phyloP scores from a whole-genome alignment of 2,113 vertebrate genomes.

The Orientallactaga bullata region DNA sequence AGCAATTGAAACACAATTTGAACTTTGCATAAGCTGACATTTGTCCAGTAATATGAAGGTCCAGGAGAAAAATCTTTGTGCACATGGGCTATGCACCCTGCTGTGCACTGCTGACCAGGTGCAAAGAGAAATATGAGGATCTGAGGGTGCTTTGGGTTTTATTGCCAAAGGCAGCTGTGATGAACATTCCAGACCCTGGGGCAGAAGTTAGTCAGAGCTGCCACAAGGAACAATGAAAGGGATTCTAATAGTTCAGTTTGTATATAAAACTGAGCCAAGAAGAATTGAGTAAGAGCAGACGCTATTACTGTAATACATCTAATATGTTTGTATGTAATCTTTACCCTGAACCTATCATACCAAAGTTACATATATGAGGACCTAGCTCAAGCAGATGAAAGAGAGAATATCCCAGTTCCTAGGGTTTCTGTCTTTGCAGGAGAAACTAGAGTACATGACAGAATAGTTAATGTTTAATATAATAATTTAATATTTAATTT shows the following conservation, averaged over 20 bases:
- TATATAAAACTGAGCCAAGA: slow-evolving; percentile 77
- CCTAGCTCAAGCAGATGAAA: slow-evolving; percentile 6
- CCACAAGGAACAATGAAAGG: slow-evolving; percentile 78
- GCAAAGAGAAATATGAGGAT: slow-evolving; percentile 67
- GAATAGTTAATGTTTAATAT: slow-evolving; percentile 17
- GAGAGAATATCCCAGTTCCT: background rate
- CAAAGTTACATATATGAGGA: slow-evolving; percentile 60
- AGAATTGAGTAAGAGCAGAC: slow-evolving; percentile 67
- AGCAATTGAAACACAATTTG: slow-evolving; percentile 14
- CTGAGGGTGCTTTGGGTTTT: slow-evolving; percentile 68
- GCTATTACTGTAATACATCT: slow-evolving; percentile 69
- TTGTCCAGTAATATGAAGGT: background rate
- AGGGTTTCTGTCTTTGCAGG: slow-evolving; percentile 30
- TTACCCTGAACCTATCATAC: slow-evolving; percentile 61
- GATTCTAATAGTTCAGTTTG: slow-evolving; percentile 70
- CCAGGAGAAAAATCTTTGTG: background rate
- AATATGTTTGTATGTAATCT: slow-evolving; percentile 74
- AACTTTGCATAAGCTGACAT: background rate
- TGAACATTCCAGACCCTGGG: slow-evolving; percentile 75
- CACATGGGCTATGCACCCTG: background rate
- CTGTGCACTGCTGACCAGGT: slow-evolving; percentile 58
- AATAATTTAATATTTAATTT: slow-evolving; percentile 24
- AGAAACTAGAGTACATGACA: background rate
- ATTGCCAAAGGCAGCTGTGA: slow-evolving; percentile 74
- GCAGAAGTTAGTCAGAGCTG: slow-evolving; percentile 69